Percentiles rank a stretch among this genome's conserved stretches.
Conservation (phyloP, 2,888 invertebrate genomes). For the Sericinus montela region DNA sequence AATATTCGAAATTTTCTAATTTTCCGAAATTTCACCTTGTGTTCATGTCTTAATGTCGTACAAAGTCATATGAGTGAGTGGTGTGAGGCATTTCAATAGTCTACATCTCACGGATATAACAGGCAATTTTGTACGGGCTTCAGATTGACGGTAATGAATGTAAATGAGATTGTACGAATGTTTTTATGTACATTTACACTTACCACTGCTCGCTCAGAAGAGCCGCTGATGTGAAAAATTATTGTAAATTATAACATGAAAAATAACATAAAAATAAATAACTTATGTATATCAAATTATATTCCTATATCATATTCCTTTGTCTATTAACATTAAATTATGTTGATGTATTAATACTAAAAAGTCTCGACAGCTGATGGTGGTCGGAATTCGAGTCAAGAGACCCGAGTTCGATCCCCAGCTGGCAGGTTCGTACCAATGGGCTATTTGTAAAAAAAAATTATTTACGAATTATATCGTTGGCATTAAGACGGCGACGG, state of each 20-base stretch:
- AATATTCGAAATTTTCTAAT: too few species aligned
- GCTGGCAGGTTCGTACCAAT: too few species aligned
- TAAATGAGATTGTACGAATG: conserved; percentile 15
- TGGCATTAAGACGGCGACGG: too few species aligned
- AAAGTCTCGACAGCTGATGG: too few species aligned
- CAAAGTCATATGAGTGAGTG: background rate
- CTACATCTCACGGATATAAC: conserved; percentile 14
- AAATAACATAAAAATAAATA: background rate
- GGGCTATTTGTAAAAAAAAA: too few species aligned
- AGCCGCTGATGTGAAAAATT: background rate
- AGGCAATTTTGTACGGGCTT: background rate
- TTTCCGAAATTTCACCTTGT: background rate
- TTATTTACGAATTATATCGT: too few species aligned
- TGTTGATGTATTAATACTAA: too few species aligned
- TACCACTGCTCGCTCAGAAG: conserved; percentile 1
- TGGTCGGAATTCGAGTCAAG: too few species aligned
- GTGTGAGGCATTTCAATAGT: conserved; percentile 11
- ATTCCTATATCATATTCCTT: too few species aligned
- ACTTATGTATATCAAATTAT: too few species aligned
- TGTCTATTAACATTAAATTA: too few species aligned
- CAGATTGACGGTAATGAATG: conserved; percentile 15
- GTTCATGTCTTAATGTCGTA: background rate
- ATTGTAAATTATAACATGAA: conserved; percentile 12
- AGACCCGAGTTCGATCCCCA: too few species aligned
- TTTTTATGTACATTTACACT: conserved; percentile 7